Evolutionary conservation across 2,113 vertebrate species (phyloP).

Genomic region (Murina feae): DNA sequence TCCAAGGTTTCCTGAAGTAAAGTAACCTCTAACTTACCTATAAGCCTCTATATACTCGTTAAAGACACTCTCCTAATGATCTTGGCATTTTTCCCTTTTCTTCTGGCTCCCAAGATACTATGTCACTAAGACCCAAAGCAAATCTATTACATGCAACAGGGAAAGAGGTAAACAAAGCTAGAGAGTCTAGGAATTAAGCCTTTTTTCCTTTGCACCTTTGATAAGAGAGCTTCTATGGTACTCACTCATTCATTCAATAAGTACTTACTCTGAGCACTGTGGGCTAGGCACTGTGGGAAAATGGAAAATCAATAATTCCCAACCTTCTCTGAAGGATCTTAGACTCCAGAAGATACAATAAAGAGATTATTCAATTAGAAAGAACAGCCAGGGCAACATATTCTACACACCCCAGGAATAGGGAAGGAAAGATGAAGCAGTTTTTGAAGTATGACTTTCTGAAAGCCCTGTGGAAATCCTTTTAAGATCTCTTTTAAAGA

Average conservation of each 20-base stretch:
- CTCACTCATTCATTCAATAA: background rate
- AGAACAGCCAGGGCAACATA: background rate
- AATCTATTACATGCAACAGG: background rate
- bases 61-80: background rate
- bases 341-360: background rate
- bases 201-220: background rate
- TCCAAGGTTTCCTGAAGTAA: background rate
- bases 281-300: background rate
- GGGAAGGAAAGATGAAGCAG: background rate
- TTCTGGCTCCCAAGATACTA: background rate
- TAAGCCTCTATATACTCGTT: background rate
- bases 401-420: background rate
- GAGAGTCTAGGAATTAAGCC: background rate
- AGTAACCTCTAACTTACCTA: background rate
- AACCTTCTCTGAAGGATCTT: background rate
- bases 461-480: background rate
- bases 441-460: background rate
- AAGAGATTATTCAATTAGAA: background rate
- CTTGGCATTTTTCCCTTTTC: background rate
- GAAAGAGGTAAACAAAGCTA: background rate
- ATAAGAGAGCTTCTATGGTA: background rate
- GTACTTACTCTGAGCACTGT: background rate
- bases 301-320: background rate
- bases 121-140: background rate
- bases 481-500: background rate